phyloP scores from a whole-genome alignment of 2,113 vertebrate species.

The Caranx melampygus region DNA sequence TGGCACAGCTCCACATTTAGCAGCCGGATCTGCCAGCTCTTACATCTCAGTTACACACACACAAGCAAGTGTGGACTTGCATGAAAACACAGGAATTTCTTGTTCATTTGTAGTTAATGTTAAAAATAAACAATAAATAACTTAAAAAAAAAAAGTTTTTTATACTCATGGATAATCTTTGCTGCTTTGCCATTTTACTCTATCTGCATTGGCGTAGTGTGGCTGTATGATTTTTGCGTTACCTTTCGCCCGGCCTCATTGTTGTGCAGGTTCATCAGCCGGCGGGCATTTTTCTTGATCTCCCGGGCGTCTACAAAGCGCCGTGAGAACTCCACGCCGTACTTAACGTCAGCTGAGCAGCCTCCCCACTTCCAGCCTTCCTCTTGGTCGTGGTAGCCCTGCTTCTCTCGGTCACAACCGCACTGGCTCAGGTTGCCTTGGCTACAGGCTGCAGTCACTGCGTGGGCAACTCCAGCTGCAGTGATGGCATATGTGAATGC shows the following conservation, averaged over 20 bases:
- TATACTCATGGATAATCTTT: background rate
- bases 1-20: constrained; percentile 64
- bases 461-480: constrained; percentile 95
- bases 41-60: constrained; percentile 26
- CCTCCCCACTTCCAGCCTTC: constrained; percentile 99
- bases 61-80: too few species aligned
- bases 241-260: constrained; percentile 99
- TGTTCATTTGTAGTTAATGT: background rate
- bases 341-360: constrained; percentile 97
- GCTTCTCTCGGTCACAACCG: constrained; percentile 97
- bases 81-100: background rate
- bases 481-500: constrained; percentile 99
- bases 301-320: constrained; percentile 97
- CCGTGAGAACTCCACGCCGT: constrained; percentile 96
- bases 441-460: constrained; percentile 95
- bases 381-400: constrained; percentile 96
- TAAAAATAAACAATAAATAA: too few species aligned
- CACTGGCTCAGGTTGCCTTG: constrained; percentile 99
- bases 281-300: constrained; percentile 96
- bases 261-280: constrained; percentile 99
- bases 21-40: constrained; percentile 8
- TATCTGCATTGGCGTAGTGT: background rate
- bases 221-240: constrained; percentile 41
- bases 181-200: background rate
- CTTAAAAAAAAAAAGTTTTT: too few species aligned